Evolutionary conservation across 2,797 vertebrate genomes (phyloP).

Genomic region (Gila robusta): DNA sequence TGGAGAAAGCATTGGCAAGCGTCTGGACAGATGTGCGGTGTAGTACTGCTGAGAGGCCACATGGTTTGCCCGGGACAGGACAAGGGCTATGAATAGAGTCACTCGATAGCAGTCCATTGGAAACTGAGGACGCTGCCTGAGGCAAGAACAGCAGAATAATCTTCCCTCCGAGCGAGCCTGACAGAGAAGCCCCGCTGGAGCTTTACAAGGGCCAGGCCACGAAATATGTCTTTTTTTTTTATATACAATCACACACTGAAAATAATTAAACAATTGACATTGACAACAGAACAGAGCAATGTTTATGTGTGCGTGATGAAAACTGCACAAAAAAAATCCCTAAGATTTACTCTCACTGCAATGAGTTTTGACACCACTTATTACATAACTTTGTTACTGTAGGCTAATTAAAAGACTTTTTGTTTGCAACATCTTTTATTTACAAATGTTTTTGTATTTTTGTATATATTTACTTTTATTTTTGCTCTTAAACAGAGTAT

Average conservation of each 20-base stretch:
- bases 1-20: background rate
- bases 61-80: constrained; percentile 9
- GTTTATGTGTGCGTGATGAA: background rate
- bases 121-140: constrained; percentile 24
- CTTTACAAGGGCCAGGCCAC: background rate
- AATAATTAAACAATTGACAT: background rate
- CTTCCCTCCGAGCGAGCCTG: background rate
- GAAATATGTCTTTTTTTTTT: background rate
- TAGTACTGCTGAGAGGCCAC: constrained; percentile 7
- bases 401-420: background rate
- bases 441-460: background rate
- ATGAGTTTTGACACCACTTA: background rate
- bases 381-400: background rate
- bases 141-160: background rate
- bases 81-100: constrained; percentile 5
- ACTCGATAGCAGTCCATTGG: constrained; percentile 1
- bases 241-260: background rate
- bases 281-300: too few species aligned
- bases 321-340: background rate
- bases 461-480: background rate
- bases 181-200: constrained; percentile 7
- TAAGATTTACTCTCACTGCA: background rate
- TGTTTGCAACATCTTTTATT: background rate
- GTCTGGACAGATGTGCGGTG: constrained; percentile 8
- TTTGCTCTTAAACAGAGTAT: background rate